Percentiles rank a stretch among this genome's conserved stretches.
Conservation (phyloP, 1,140 invertebrate genomes). For the Coenobita brevimanus region DNA sequence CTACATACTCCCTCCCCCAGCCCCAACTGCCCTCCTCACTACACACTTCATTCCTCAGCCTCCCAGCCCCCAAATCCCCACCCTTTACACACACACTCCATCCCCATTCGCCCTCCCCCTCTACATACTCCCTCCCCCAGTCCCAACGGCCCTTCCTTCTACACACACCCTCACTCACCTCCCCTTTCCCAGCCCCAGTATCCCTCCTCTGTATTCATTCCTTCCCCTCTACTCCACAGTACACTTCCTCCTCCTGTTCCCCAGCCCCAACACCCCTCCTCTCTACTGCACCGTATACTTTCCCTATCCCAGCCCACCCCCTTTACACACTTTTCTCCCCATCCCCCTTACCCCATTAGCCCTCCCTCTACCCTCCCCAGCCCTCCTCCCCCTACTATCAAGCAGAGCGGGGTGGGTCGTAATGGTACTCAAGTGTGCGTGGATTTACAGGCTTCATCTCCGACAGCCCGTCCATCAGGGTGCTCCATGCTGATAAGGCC, state of each 20-base stretch:
- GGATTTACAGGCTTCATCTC: slow-evolving; percentile 56
- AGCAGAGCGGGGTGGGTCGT: slow-evolving; percentile 37
- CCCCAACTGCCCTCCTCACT: too few species aligned
- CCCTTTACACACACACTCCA: too few species aligned
- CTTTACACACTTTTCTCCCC: background rate
- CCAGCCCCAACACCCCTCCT: too few species aligned
- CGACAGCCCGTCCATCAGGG: slow-evolving; percentile 56
- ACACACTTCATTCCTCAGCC: too few species aligned
- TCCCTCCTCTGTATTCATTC: background rate
- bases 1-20: too few species aligned
- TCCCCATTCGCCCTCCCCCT: background rate
- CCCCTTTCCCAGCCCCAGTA: background rate
- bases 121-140: background rate
- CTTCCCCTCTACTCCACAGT: background rate
- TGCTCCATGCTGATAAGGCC: slow-evolving; percentile 51
- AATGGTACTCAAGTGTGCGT: slow-evolving; percentile 53
- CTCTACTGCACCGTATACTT: background rate
- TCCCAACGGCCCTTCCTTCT: background rate
- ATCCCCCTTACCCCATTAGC: background rate
- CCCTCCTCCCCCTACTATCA: background rate
- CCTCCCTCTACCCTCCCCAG: background rate
- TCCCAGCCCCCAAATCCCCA: too few species aligned
- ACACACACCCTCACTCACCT: background rate
- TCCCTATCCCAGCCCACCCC: background rate
- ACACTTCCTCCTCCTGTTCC: too few species aligned